Evolutionary conservation across 2,888 invertebrate genomes (phyloP).

Genomic region (Drosophila austrosaltans): DNA sequence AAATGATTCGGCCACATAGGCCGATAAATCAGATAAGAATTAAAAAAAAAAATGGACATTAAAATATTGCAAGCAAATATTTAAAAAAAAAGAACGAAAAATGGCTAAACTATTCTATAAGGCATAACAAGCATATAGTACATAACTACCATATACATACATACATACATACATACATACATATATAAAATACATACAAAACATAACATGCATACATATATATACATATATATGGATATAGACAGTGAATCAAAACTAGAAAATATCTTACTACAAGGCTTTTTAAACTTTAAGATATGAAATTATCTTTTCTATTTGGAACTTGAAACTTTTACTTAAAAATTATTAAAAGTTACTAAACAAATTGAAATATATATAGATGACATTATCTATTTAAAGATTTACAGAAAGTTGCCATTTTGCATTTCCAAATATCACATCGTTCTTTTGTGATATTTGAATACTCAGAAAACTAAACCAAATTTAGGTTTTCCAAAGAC

Average conservation of each 20-base stretch:
- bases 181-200: conserved; percentile 4
- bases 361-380: too few species aligned
- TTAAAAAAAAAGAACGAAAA: background rate
- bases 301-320: too few species aligned
- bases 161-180: conserved; percentile 30
- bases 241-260: background rate
- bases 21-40: conserved; percentile 52
- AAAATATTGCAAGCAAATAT: conserved; percentile 11
- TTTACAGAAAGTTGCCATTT: too few species aligned
- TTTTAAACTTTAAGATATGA: background rate
- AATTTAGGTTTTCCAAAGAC: too few species aligned
- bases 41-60: background rate
- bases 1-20: conserved; percentile 42
- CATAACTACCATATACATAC: conserved; percentile 2
- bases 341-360: too few species aligned
- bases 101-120: conserved; percentile 8
- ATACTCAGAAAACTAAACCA: too few species aligned
- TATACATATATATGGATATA: background rate
- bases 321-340: too few species aligned
- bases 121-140: conserved; percentile 8
- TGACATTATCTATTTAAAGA: too few species aligned
- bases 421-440: too few species aligned
- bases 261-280: too few species aligned
- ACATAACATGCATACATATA: background rate
- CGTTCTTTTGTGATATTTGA: too few species aligned